These are phyloP conservation scores for Ennomos quercinarius DNA, from an alignment of 2,888 invertebrate genomes.

Conservation along the genomic window DNA sequence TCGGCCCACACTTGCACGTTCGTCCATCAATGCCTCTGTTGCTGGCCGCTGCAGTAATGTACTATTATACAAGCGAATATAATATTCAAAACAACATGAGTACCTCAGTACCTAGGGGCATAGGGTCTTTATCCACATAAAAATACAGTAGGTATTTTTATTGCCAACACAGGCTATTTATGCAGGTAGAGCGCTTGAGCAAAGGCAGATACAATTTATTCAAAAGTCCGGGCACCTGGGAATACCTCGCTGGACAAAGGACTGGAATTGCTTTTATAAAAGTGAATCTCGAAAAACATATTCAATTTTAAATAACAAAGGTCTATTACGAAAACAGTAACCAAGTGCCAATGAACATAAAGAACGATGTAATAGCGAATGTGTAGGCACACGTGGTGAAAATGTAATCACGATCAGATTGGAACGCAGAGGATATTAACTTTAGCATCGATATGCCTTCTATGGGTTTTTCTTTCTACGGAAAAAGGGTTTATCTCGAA, in stretches of 20 bases:
- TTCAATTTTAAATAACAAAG: conserved; percentile 47
- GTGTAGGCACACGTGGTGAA: conserved; percentile 29
- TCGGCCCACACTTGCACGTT: no score
- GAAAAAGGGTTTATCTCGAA: conserved; percentile 6
- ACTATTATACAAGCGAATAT: no score
- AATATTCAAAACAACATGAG: no score
- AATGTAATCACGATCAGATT: conserved; percentile 27
- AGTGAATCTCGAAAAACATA: conserved; percentile 50
- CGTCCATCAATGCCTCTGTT: no score
- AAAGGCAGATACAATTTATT: conserved; percentile 57
- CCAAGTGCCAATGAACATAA: conserved; percentile 37
- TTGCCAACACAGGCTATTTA: conserved; percentile 32
- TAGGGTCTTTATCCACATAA: conserved; percentile 26
- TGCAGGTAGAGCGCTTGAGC: conserved; percentile 36
- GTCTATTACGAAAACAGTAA: conserved; percentile 35
- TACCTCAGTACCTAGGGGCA: not conserved
- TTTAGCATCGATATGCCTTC: conserved; percentile 7
- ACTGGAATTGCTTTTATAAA: conserved; percentile 58
- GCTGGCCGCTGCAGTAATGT: no score
- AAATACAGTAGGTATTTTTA: conserved; percentile 43
- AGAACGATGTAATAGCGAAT: conserved; percentile 27
- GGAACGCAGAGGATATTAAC: conserved; percentile 12
- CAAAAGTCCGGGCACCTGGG: conserved; percentile 53
- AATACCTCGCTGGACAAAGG: conserved; percentile 55
- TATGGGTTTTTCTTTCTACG: conserved; percentile 13